phyloP scores from a whole-genome alignment of 2,888 invertebrate genomes.

The Megalurothrips usitatus region DNA sequence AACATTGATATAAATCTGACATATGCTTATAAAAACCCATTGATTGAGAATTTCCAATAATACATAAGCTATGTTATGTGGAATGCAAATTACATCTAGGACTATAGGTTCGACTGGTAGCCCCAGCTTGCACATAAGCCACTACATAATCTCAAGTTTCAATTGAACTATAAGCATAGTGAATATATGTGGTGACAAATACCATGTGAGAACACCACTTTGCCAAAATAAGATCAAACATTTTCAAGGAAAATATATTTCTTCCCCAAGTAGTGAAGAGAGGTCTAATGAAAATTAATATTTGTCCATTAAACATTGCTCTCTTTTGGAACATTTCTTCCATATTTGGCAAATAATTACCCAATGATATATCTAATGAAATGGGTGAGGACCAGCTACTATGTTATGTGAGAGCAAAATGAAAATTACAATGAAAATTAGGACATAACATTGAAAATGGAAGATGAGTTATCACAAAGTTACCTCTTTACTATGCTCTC shows the following conservation, averaged over 20 bases:
- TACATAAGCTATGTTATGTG: not conserved
- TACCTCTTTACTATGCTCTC: not conserved
- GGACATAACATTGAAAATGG: not conserved
- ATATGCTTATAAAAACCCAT: not conserved
- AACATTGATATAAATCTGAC: not conserved
- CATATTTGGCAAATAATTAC: conserved; percentile 7
- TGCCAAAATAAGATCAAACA: too few relatives aligned
- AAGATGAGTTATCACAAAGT: conserved; percentile 22
- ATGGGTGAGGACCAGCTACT: not conserved
- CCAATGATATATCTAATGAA: not conserved
- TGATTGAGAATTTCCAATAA: not conserved
- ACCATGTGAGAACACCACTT: too few relatives aligned
- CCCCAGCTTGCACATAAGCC: not conserved
- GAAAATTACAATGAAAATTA: not conserved
- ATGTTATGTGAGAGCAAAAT: not conserved
- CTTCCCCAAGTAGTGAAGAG: not conserved
- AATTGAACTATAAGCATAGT: too few relatives aligned
- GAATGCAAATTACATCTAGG: not conserved
- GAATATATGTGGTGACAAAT: too few relatives aligned
- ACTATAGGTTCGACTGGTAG: not conserved
- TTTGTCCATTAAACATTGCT: too few relatives aligned
- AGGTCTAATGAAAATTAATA: too few relatives aligned
- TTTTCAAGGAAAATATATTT: not conserved
- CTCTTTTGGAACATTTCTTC: too few relatives aligned
- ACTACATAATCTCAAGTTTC: not conserved